Evolutionary conservation across 2,888 invertebrate genomes (phyloP).

Genomic region (Lymantria dispar): DNA sequence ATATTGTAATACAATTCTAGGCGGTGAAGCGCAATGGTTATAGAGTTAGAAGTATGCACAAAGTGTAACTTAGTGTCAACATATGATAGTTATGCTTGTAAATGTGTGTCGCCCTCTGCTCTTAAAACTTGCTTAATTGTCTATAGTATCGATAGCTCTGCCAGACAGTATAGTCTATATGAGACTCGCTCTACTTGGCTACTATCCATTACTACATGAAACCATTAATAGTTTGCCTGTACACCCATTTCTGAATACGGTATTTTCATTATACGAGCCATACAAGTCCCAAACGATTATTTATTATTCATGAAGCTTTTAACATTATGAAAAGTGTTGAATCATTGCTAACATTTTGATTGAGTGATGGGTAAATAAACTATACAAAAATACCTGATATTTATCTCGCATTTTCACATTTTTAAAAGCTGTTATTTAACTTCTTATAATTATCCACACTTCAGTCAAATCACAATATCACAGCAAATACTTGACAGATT

Average conservation of each 20-base stretch:
- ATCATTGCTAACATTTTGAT: too few relatives aligned
- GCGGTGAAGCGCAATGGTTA: too few relatives aligned
- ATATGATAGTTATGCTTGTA: neutral
- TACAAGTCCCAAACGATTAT: too few relatives aligned
- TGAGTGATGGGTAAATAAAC: too few relatives aligned
- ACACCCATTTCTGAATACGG: too few relatives aligned
- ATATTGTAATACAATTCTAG: too few relatives aligned
- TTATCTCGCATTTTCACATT: conserved; percentile 24
- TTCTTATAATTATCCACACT: conserved; percentile 39
- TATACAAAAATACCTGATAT: conserved; percentile 28
- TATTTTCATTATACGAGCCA: too few relatives aligned
- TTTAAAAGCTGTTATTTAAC: conserved; percentile 20
- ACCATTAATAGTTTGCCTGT: neutral
- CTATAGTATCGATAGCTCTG: conserved; percentile 19
- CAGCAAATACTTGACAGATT: conserved; percentile 42
- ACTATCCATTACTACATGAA: conserved; percentile 40
- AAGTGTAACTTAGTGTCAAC: too few relatives aligned
- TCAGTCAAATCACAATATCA: too few relatives aligned
- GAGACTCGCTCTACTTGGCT: conserved; percentile 50
- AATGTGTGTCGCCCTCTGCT: neutral
- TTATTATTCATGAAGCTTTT: too few relatives aligned
- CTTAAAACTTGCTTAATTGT: conserved; percentile 9
- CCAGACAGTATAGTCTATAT: conserved; percentile 10
- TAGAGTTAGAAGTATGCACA: too few relatives aligned
- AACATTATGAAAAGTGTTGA: too few relatives aligned